Evolutionary conservation across 2,113 vertebrate species (phyloP).

Genomic region (Colius striatus): DNA sequence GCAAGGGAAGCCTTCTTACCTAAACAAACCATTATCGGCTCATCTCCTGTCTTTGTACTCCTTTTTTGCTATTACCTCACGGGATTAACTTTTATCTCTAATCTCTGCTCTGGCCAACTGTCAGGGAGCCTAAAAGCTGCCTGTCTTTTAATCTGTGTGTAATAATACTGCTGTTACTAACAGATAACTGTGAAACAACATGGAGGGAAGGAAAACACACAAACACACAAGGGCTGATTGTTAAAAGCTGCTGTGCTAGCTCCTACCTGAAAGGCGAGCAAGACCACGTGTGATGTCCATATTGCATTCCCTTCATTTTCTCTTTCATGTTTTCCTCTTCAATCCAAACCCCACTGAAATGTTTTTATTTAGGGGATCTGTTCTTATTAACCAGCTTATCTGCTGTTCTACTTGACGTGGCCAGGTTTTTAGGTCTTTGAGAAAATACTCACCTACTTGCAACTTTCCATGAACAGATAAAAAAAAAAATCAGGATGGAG

Average conservation of each 20-base stretch:
- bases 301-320: not conserved
- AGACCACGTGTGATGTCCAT: not conserved
- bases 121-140: slow-evolving; percentile 65
- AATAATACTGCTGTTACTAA: slow-evolving; percentile 68
- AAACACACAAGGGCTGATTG: slow-evolving; percentile 10
- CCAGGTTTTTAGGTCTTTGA: not conserved
- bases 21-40: slow-evolving; percentile 68
- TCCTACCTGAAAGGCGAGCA: slow-evolving; percentile 36
- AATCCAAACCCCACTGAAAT: not conserved
- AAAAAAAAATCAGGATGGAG: not conserved
- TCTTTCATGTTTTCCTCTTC: not conserved
- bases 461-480: not conserved
- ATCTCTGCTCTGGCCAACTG: slow-evolving; percentile 72
- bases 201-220: slow-evolving; percentile 46
- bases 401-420: not conserved
- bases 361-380: not conserved
- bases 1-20: slow-evolving; percentile 51
- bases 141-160: slow-evolving; percentile 69
- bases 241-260: not conserved
- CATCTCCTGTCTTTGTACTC: slow-evolving; percentile 72
- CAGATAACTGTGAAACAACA: slow-evolving; percentile 67
- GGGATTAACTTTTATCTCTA: slow-evolving; percentile 72
- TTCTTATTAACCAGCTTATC: not conserved
- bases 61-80: slow-evolving; percentile 70
- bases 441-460: not conserved